These are phyloP conservation scores for Oxystoma pomonae DNA, from an alignment of 2,888 invertebrate genomes.

Conservation along the genomic window DNA sequence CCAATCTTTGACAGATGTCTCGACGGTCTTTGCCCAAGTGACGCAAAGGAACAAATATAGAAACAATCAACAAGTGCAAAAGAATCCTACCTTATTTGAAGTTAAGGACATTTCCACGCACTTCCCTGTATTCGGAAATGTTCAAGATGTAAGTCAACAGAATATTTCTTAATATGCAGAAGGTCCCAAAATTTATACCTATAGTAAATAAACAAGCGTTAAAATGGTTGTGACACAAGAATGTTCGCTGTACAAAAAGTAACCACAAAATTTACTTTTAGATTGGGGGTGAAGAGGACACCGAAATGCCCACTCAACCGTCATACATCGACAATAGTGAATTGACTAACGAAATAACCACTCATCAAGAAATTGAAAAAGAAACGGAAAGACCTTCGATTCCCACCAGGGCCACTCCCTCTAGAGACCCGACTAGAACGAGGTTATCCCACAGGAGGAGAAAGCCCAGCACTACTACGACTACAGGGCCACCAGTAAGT, in stretches of 20 bases:
- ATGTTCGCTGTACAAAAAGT: neutral
- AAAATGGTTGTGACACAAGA: neutral
- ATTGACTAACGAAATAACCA: slow-evolving; percentile 34
- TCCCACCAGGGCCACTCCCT: slow-evolving; percentile 19
- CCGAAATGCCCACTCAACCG: slow-evolving; percentile 15
- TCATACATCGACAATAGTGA: slow-evolving; percentile 26
- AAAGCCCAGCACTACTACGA: slow-evolving; percentile 27
- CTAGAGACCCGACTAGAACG: slow-evolving; percentile 22
- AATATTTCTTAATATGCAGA: neutral
- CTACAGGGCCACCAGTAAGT: slow-evolving; percentile 25
- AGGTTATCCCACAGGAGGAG: slow-evolving; percentile 27
- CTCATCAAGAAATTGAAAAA: slow-evolving; percentile 23
- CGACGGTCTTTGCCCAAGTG: slow-evolving; percentile 43
- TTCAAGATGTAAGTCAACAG: slow-evolving; percentile 19
- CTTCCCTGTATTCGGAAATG: slow-evolving; percentile 43
- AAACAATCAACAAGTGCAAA: slow-evolving; percentile 26
- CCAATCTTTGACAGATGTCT: slow-evolving; percentile 44
- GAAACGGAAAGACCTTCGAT: slow-evolving; percentile 20
- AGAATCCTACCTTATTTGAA: slow-evolving; percentile 37
- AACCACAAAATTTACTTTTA: neutral
- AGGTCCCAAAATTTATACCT: neutral
- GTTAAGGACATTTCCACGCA: slow-evolving; percentile 48
- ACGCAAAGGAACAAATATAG: slow-evolving; percentile 34
- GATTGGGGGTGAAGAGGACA: slow-evolving; percentile 3
- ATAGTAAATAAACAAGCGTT: neutral